These are phyloP conservation scores for Calephelis nemesis DNA, from an alignment of 1,140 invertebrate genomes.

Conservation along the genomic window DNA sequence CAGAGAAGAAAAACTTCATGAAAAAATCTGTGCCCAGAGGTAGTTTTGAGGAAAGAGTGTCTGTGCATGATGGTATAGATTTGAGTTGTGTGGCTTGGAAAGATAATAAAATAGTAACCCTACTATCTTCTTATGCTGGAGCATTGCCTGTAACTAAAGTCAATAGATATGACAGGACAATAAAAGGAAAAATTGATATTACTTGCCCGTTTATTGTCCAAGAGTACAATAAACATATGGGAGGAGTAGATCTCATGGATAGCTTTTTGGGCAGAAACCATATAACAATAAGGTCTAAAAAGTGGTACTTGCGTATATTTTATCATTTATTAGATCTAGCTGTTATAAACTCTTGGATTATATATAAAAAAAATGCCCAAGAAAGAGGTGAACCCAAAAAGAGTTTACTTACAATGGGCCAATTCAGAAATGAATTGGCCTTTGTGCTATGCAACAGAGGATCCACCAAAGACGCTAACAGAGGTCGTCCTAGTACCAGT, in stretches of 20 bases:
- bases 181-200: conserved; percentile 44
- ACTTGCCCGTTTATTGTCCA: conserved; percentile 38
- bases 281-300: conserved; percentile 49
- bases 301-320: conserved; percentile 51
- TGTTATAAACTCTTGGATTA: conserved; percentile 49
- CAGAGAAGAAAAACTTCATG: conserved; percentile 46
- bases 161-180: conserved; percentile 35
- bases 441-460: conserved; percentile 47
- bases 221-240: conserved; percentile 52
- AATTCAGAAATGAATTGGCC: conserved; percentile 54
- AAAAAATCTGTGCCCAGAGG: conserved; percentile 49
- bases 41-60: conserved; percentile 46
- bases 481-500: conserved; percentile 46
- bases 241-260: conserved; percentile 65
- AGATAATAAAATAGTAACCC: conserved; percentile 37
- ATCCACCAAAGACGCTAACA: conserved; percentile 48
- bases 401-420: conserved; percentile 43
- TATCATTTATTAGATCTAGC: conserved; percentile 49
- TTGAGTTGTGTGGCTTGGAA: conserved; percentile 44
- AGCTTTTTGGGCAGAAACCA: conserved; percentile 64
- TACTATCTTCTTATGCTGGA: conserved; percentile 37
- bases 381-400: conserved; percentile 43
- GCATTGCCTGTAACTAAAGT: conserved; percentile 34
- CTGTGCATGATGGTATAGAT: conserved; percentile 43
- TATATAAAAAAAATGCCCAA: conserved; percentile 48